Evolutionary conservation across 2,797 vertebrate species (phyloP), one percentile per base, ranked within the genome.

Genomic region (Myripristis jacobus): DNA sequence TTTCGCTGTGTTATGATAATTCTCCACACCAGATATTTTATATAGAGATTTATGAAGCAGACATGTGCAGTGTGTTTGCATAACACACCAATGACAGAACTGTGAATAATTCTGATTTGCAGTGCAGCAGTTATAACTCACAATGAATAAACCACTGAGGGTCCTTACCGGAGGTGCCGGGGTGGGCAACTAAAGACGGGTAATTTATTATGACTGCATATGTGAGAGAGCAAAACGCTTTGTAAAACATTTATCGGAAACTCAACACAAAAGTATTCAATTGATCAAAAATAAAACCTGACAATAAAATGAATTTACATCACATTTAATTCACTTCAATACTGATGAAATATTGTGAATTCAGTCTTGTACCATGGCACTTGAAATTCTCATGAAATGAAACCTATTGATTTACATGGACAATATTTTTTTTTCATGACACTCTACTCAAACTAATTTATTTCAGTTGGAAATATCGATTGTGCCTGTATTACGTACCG

Each of bases 1-100:
- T 91, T 75, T 81, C 73, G 58, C 78, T 15, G 58, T 53, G 79
- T 88, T 88, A 52, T 70, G 71, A 78, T 90, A 71, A 89, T 86
- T 91, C 86, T 73, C 82, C 41, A 47, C 58, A 63, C 64, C 79
- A 83, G 80, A 87, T 82, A 16, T 53, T 34, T 77, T 73, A 6
- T 56, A 44, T 22, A 52, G 38, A 81, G 88, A 93, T 93, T 92
- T 92, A 92, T 82, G 81, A 50, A 50, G 73, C 56, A n/a, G 85
- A 82, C 88, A 78, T 91, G 79, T 89, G 87, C 79, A 56, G 70
- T 8, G 24, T 84, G 86, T 89, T 89, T 91, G 84, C 79, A 82
- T 91, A 86, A 90, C 82, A 77, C 2, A 29, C 79, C 84, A 70
- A 31, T 79, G 77, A 87, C 77, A 88, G 74, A 85, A 82, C 67